These are phyloP conservation scores for Chauna torquata DNA, from an alignment of 2,113 vertebrate species.

Conservation along the genomic window DNA sequence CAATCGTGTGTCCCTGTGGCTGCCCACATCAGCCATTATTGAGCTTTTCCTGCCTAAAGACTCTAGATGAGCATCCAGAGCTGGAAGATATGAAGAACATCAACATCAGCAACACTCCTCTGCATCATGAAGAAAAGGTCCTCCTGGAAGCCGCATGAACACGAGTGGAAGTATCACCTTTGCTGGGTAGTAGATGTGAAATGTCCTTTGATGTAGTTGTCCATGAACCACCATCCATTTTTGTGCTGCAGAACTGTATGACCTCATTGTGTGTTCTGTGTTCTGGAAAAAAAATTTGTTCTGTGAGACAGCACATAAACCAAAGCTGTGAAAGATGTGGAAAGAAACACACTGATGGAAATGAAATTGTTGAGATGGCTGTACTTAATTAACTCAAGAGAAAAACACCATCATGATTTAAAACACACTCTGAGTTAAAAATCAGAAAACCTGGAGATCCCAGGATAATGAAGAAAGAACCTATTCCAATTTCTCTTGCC, in stretches of 20 bases:
- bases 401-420: not conserved
- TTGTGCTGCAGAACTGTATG: not conserved
- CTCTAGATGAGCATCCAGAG: not conserved
- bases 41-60: not conserved
- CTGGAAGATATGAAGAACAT: not conserved
- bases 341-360: not conserved
- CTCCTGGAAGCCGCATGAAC: not conserved
- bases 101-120: not conserved
- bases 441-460: not conserved
- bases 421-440: not conserved
- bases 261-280: not conserved
- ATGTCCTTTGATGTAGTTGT: not conserved
- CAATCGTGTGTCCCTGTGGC: not conserved
- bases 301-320: not conserved
- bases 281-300: not conserved
- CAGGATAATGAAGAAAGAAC: not conserved
- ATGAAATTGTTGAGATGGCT: not conserved
- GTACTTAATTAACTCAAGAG: not conserved
- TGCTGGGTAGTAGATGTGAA: not conserved
- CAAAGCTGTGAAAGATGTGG: not conserved
- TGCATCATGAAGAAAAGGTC: not conserved
- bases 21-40: not conserved
- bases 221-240: not conserved
- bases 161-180: not conserved
- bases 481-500: not conserved